phyloP scores from a whole-genome alignment of 2,113 vertebrate genomes.

The Microtus pennsylvanicus region DNA sequence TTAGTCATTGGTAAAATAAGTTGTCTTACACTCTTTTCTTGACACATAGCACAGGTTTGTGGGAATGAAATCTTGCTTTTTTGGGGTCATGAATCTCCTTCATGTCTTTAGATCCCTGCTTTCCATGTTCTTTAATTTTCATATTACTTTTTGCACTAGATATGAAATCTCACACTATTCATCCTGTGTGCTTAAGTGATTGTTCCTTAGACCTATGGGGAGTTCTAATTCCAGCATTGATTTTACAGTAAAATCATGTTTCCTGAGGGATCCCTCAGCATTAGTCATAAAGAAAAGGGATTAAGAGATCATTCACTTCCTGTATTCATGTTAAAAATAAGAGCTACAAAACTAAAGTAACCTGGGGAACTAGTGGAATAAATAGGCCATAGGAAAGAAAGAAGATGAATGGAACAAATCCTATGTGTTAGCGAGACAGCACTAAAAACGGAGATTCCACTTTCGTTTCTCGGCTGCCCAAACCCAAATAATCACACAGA shows the following conservation, averaged over 20 bases:
- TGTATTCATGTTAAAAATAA: neutral
- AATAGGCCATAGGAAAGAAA: neutral
- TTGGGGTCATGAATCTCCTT: neutral
- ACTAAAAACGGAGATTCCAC: too few relatives aligned
- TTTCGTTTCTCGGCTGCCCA: too few relatives aligned
- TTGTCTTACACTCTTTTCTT: neutral
- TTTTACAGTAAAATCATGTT: neutral
- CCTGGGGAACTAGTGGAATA: neutral
- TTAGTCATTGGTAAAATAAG: conserved; percentile 7
- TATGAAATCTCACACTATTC: neutral
- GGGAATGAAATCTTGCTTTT: neutral
- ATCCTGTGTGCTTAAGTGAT: neutral
- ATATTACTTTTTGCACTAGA: neutral
- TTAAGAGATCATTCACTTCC: neutral
- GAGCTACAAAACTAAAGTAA: neutral
- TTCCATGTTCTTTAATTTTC: conserved; percentile 8
- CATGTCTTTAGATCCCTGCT: neutral
- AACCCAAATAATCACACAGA: too few relatives aligned
- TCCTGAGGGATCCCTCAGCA: neutral
- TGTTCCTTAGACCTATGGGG: neutral
- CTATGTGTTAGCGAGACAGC: neutral
- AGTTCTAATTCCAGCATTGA: neutral
- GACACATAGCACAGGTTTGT: neutral
- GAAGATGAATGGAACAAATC: neutral
- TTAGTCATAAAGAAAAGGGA: neutral